phyloP scores from a whole-genome alignment of 2,113 vertebrate species.

The Fregata magnificens region DNA sequence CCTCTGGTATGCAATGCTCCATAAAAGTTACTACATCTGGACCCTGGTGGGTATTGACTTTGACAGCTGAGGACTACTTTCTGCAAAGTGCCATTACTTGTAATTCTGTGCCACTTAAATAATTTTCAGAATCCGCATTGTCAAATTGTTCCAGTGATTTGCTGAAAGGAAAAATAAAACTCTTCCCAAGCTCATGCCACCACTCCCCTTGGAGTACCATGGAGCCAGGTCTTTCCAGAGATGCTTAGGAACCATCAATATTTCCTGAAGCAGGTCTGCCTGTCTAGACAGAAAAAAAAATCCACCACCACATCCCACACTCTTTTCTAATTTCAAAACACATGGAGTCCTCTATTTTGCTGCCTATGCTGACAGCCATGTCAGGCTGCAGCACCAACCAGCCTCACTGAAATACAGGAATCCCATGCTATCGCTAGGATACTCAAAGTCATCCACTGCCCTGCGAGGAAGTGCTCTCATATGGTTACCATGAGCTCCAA shows the following conservation, averaged over 20 bases:
- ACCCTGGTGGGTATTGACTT: background rate
- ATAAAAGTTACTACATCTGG: background rate
- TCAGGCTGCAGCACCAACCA: background rate
- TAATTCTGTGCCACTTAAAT: background rate
- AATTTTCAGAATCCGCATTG: background rate
- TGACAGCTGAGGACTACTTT: background rate
- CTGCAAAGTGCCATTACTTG: background rate
- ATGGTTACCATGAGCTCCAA: background rate
- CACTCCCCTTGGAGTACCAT: background rate
- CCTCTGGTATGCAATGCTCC: background rate
- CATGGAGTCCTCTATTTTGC: background rate
- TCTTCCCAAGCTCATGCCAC: background rate
- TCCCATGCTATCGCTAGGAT: background rate
- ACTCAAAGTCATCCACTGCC: background rate
- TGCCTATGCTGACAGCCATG: background rate
- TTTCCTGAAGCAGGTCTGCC: background rate
- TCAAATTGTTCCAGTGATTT: background rate
- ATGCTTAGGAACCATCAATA: background rate
- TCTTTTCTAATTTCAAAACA: background rate
- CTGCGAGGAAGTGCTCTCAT: background rate
- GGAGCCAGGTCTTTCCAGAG: background rate
- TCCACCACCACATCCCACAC: background rate
- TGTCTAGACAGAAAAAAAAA: background rate
- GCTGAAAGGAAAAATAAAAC: background rate
- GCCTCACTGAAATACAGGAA: background rate